phyloP scores from a whole-genome alignment of 2,888 invertebrate species.

The Melolontha melolontha region DNA sequence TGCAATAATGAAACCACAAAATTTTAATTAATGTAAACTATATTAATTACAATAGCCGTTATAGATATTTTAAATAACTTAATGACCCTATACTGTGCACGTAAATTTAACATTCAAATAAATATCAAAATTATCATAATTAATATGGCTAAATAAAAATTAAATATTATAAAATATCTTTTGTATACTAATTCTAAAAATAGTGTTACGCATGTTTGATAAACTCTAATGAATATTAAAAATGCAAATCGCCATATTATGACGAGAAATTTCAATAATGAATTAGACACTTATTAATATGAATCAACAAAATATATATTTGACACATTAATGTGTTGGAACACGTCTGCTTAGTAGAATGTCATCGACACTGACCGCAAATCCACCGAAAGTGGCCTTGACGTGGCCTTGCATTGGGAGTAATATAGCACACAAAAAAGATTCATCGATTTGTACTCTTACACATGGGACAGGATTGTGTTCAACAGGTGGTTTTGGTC shows the following conservation, averaged over 20 bases:
- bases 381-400: constrained; percentile 21
- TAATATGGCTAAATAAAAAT: too few relatives aligned
- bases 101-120: constrained; percentile 16
- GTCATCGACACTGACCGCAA: constrained; percentile 22
- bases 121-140: too few relatives aligned
- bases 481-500: constrained; percentile 26
- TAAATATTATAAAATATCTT: too few relatives aligned
- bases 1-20: constrained; percentile 20
- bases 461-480: constrained; percentile 13
- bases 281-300: too few relatives aligned
- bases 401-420: constrained; percentile 23
- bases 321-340: constrained; percentile 7
- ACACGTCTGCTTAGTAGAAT: constrained; percentile 14
- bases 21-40: constrained; percentile 30
- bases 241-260: too few relatives aligned
- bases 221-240: too few relatives aligned
- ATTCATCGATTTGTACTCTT: background rate
- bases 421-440: constrained; percentile 15
- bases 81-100: constrained; percentile 8
- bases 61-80: constrained; percentile 23
- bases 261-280: too few relatives aligned
- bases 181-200: too few relatives aligned
- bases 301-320: too few relatives aligned
- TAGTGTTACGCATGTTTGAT: too few relatives aligned
- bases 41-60: constrained; percentile 2